These are phyloP conservation scores for Amblyjoppa fuscipennis DNA, from an alignment of 2,888 invertebrate genomes.

Conservation along the genomic window DNA sequence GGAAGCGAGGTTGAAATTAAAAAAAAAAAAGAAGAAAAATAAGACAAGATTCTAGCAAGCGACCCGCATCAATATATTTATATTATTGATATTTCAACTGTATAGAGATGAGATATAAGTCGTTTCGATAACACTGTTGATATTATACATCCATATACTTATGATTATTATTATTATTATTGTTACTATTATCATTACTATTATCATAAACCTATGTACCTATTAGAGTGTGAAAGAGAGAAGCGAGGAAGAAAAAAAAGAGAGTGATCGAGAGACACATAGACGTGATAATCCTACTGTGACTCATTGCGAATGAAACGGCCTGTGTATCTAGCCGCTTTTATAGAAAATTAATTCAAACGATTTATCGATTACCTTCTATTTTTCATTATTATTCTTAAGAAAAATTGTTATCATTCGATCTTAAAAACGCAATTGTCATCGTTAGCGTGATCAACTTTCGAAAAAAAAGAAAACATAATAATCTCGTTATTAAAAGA, in stretches of 20 bases:
- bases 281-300: constrained; percentile 69
- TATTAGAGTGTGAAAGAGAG: constrained; percentile 52
- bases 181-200: constrained; percentile 36
- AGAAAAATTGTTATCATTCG: constrained; percentile 51
- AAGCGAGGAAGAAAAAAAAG: constrained; percentile 18
- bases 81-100: constrained; percentile 62
- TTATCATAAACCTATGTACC: constrained; percentile 42
- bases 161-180: constrained; percentile 56
- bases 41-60: constrained; percentile 14
- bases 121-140: constrained; percentile 61
- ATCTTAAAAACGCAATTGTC: constrained; percentile 37
- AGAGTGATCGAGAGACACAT: constrained; percentile 45
- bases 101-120: constrained; percentile 55
- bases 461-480: constrained; percentile 19
- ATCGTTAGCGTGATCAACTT: constrained; percentile 37
- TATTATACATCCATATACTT: constrained; percentile 63
- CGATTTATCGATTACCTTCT: constrained; percentile 61
- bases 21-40: neutral
- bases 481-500: constrained; percentile 43
- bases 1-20: neutral
- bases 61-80: constrained; percentile 49
- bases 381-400: constrained; percentile 64
- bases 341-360: constrained; percentile 56
- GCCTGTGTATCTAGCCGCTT: constrained; percentile 51
- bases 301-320: constrained; percentile 64